Evolutionary conservation across 2,113 vertebrate genomes (phyloP).

Genomic region (Odontesthes bonariensis): DNA sequence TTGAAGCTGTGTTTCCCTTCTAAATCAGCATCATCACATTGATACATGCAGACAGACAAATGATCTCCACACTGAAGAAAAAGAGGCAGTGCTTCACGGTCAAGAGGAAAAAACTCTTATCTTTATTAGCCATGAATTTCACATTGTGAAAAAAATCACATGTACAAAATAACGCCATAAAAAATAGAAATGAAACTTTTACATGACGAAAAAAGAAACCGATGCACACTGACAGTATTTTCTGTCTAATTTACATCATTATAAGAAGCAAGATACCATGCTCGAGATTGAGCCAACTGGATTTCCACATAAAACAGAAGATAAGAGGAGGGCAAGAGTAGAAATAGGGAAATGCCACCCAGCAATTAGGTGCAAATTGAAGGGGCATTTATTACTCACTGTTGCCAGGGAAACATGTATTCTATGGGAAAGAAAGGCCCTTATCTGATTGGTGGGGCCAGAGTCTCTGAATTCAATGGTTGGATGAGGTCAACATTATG

Average conservation of each 20-base stretch:
- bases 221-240: slow-evolving; percentile 81
- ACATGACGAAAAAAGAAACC: slow-evolving; percentile 81
- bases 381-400: slow-evolving; percentile 88
- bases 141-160: slow-evolving; percentile 94
- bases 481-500: slow-evolving; percentile 79
- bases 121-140: slow-evolving; percentile 99
- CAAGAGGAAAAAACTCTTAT: slow-evolving; percentile 94
- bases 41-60: not conserved
- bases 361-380: slow-evolving; percentile 87
- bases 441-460: slow-evolving; percentile 85
- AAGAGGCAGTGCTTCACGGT: slow-evolving; percentile 71
- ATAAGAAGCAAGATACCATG: slow-evolving; percentile 69
- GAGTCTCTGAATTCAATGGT: slow-evolving; percentile 81
- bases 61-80: slow-evolving; percentile 9
- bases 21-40: not conserved
- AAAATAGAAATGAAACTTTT: slow-evolving; percentile 84
- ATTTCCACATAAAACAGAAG: slow-evolving; percentile 50
- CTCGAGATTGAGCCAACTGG: slow-evolving; percentile 31
- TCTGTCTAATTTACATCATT: slow-evolving; percentile 70
- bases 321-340: slow-evolving; percentile 34
- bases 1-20: slow-evolving; percentile 23
- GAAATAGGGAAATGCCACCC: slow-evolving; percentile 81
- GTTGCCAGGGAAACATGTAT: slow-evolving; percentile 89
- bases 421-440: slow-evolving; percentile 85
- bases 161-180: slow-evolving; percentile 90